phyloP scores from a whole-genome alignment of 2,888 invertebrate genomes.

The Capitulum mitella region DNA sequence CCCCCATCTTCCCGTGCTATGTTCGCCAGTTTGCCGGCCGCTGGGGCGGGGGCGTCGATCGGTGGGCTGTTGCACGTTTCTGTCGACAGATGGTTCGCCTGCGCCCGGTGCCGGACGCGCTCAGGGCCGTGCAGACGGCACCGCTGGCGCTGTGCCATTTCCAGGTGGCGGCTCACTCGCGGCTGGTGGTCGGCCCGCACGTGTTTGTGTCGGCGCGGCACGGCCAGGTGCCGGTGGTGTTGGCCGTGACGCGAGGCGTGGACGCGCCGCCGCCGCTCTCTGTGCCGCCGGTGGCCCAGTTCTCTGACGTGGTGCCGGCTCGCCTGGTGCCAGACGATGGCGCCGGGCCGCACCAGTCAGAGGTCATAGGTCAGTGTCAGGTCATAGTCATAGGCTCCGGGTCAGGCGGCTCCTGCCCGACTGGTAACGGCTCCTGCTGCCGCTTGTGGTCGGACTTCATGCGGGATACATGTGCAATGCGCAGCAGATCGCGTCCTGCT shows the following conservation, averaged over 20 bases:
- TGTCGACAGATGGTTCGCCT: constrained; percentile 59
- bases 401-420: too few relatives aligned
- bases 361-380: constrained; percentile 44
- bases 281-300: constrained; percentile 67
- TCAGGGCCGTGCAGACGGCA: constrained; percentile 61
- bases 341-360: constrained; percentile 60
- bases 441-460: too few relatives aligned
- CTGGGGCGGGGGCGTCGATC: too few relatives aligned
- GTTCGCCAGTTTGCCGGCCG: too few relatives aligned
- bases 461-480: too few relatives aligned
- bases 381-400: too few relatives aligned
- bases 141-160: constrained; percentile 69
- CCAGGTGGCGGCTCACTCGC: constrained; percentile 50
- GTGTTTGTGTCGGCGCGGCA: constrained; percentile 69
- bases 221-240: constrained; percentile 55
- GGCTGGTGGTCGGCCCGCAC: constrained; percentile 58
- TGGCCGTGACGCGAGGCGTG: constrained; percentile 58
- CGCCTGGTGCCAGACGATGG: constrained; percentile 55
- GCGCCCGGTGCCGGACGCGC: constrained; percentile 57
- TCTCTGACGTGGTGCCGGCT: constrained; percentile 66
- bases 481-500: too few relatives aligned
- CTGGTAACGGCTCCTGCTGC: too few relatives aligned
- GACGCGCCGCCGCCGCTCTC: constrained; percentile 48
- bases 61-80: background rate
- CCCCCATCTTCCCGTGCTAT: too few relatives aligned